Conservation (phyloP, 2,113 vertebrate genomes). For the Gallinago undulata region DNA sequence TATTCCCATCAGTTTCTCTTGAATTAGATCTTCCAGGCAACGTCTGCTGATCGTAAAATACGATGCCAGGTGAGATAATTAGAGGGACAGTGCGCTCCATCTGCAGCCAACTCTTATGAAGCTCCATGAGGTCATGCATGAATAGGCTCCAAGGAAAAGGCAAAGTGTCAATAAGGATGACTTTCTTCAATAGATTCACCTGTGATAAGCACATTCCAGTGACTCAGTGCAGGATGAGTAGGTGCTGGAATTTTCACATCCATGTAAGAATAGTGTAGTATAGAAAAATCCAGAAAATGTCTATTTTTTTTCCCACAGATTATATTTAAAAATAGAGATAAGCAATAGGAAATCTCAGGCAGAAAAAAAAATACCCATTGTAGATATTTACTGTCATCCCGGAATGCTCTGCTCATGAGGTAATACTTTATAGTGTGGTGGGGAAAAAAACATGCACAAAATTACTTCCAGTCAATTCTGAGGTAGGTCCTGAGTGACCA, state of each 20-base stretch:
- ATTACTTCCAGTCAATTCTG: background rate
- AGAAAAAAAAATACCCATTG: background rate
- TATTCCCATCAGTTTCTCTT: background rate
- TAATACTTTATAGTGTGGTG: fast-evolving
- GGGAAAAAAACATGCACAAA: background rate
- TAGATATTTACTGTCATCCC: background rate
- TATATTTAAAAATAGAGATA: background rate
- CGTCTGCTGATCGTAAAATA: background rate
- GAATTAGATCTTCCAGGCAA: background rate
- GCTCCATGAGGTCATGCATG: background rate
- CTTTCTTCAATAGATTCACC: slow-evolving; percentile 8
- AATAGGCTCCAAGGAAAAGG: background rate
- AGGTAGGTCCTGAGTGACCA: background rate
- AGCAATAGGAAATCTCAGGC: background rate
- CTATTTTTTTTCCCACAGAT: background rate
- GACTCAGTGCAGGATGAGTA: background rate
- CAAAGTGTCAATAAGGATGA: background rate
- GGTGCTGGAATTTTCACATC: background rate
- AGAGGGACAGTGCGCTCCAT: background rate
- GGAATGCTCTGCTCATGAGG: background rate
- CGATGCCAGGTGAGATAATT: background rate
- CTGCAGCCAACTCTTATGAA: background rate
- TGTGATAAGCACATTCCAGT: slow-evolving; percentile 21
- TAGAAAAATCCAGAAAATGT: background rate
- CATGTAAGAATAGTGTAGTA: background rate